Evolutionary conservation across 2,113 vertebrate species (phyloP).

Genomic region (Pholis gunnellus): DNA sequence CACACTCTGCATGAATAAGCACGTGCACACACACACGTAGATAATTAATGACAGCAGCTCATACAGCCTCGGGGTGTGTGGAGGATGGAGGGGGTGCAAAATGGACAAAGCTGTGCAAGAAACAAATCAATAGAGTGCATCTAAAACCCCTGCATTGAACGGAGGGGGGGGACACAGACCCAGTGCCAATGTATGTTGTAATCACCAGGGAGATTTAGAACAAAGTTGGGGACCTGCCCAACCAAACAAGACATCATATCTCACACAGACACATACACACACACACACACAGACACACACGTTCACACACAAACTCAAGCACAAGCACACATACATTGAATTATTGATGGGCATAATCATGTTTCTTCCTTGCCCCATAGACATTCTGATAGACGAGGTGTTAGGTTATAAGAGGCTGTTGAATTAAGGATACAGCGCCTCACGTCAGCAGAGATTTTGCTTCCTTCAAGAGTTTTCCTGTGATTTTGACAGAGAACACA

Average conservation of each 20-base stretch:
- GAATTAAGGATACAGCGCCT: conserved; percentile 75
- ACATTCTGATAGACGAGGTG: conserved; percentile 79
- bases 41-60: conserved; percentile 66
- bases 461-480: conserved; percentile 73
- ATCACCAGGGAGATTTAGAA: conserved; percentile 79
- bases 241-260: conserved; percentile 75
- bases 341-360: conserved; percentile 85
- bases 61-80: conserved; percentile 42
- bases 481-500: conserved; percentile 79
- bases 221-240: conserved; percentile 68
- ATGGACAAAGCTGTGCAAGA: conserved; percentile 52
- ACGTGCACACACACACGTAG: conserved; percentile 20
- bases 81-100: conserved; percentile 41
- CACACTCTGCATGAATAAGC: conserved; percentile 17
- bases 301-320: conserved; percentile 40
- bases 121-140: conserved; percentile 70
- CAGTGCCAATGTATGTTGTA: conserved; percentile 61
- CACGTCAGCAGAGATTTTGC: conserved; percentile 81
- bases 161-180: conserved; percentile 40
- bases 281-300: background rate
- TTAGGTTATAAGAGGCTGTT: conserved; percentile 79
- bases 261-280: conserved; percentile 17
- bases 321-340: conserved; percentile 68
- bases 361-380: conserved; percentile 76
- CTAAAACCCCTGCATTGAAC: conserved; percentile 65